Evolutionary conservation across 2,797 vertebrate genomes (phyloP).

Genomic region (Pseudopleuronectes americanus): DNA sequence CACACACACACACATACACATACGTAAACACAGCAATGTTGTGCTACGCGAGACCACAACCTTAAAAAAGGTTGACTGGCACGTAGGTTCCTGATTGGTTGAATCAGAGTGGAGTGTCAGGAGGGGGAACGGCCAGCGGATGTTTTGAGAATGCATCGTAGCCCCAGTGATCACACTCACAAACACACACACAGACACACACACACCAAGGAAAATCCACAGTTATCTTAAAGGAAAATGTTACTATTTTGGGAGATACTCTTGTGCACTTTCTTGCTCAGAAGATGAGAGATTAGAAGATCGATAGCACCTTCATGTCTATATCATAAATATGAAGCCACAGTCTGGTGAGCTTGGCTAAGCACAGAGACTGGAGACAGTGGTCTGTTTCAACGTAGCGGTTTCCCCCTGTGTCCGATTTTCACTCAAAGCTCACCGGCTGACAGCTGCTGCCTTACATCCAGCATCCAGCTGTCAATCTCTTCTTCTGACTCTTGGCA

Average conservation of each 20-base stretch:
- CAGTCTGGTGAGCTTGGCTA: neutral
- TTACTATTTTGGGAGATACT: neutral
- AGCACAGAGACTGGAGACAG: neutral
- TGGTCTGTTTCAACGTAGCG: neutral
- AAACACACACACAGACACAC: too few species aligned
- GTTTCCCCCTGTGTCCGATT: neutral
- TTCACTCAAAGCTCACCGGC: neutral
- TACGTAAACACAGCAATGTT: slow-evolving; percentile 59
- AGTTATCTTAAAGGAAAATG: neutral
- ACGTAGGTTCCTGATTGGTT: slow-evolving; percentile 28
- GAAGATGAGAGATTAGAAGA: slow-evolving; percentile 1
- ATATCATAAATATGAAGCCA: slow-evolving; percentile 2
- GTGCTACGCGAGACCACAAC: slow-evolving; percentile 54
- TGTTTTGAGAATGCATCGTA: slow-evolving; percentile 1
- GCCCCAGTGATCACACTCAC: too few species aligned
- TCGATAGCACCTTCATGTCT: neutral
- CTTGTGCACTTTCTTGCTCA: accelerated
- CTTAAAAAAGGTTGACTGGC: slow-evolving; percentile 27
- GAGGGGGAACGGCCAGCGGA: slow-evolving; percentile 19
- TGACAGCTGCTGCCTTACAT: neutral
- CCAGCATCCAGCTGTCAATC: neutral
- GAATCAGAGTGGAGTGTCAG: slow-evolving; percentile 15
- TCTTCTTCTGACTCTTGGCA: neutral
- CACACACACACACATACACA: slow-evolving; percentile 25
- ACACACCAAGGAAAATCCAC: neutral